phyloP scores from a whole-genome alignment of 2,888 invertebrate genomes.

The Ryuthela nishihirai region DNA sequence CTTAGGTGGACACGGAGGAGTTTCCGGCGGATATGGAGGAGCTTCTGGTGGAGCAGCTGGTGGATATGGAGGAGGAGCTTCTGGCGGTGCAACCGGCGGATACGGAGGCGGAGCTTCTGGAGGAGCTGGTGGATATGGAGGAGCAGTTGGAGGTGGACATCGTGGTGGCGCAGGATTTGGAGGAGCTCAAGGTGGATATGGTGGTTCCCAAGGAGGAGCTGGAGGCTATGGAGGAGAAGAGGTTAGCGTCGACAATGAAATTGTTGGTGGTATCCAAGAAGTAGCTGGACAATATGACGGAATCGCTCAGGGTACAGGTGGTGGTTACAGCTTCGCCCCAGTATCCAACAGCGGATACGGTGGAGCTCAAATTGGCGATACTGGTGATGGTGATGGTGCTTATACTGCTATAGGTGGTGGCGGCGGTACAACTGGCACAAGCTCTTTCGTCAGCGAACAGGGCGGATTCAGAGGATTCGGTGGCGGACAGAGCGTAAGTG shows the following conservation, averaged over 20 bases:
- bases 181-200: conserved; percentile 5
- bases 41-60: conserved; percentile 1
- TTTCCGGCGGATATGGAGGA: too few relatives aligned
- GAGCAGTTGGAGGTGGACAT: conserved; percentile 13
- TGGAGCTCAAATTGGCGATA: conserved; percentile 1
- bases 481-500: conserved; percentile 17
- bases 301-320: too few relatives aligned
- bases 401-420: conserved; percentile 8
- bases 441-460: conserved; percentile 8
- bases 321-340: too few relatives aligned
- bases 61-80: background rate
- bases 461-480: conserved; percentile 17
- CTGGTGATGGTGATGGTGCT: conserved; percentile 1
- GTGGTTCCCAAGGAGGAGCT: conserved; percentile 6
- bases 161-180: conserved; percentile 21
- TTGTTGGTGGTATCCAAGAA: too few relatives aligned
- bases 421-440: conserved; percentile 16
- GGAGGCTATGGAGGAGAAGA: conserved; percentile 8
- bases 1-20: too few relatives aligned
- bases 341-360: conserved; percentile 2
- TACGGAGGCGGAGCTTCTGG: conserved; percentile 6
- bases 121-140: conserved; percentile 12
- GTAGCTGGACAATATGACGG: too few relatives aligned
- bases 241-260: too few relatives aligned
- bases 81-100: conserved; percentile 8